Conservation (phyloP, 2,888 invertebrate genomes). For the Aporophyla lueneburgensis region DNA sequence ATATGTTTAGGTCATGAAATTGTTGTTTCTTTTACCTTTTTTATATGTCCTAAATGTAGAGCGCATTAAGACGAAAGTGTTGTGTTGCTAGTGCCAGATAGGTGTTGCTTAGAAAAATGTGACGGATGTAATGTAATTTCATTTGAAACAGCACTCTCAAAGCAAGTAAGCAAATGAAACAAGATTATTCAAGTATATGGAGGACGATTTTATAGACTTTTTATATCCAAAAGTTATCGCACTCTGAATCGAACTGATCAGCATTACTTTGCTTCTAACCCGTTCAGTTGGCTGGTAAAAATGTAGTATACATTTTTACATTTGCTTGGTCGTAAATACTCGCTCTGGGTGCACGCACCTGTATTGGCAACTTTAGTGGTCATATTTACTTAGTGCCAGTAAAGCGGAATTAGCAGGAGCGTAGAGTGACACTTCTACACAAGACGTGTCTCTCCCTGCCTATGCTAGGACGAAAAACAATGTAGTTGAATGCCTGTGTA, state of each 20-base stretch:
- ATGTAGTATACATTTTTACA: conserved; percentile 53
- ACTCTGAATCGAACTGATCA: conserved; percentile 10
- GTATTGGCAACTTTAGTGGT: conserved; percentile 56
- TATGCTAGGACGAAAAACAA: not conserved
- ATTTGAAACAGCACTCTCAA: not conserved
- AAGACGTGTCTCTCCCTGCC: not conserved
- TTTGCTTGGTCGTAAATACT: conserved; percentile 51
- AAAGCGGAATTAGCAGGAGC: conserved; percentile 54
- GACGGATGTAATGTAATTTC: not conserved
- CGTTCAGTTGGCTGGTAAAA: not conserved
- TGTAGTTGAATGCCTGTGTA: not conserved
- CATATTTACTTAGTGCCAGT: conserved; percentile 56
- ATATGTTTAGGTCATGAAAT: conserved; percentile 41
- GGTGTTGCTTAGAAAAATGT: not conserved
- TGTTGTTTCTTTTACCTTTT: conserved; percentile 2
- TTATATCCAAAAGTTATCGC: conserved; percentile 5
- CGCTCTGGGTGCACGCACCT: conserved; percentile 38
- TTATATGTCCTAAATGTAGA: not conserved
- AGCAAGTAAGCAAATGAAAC: not conserved
- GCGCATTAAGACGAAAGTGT: not conserved
- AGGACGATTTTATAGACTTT: conserved; percentile 5
- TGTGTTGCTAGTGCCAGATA: not conserved
- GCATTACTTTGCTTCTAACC: conserved; percentile 1
- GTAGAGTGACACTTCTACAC: conserved; percentile 37
- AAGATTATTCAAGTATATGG: not conserved